phyloP scores from a whole-genome alignment of 2,113 vertebrate species.

The Trichomycterus rosablanca region DNA sequence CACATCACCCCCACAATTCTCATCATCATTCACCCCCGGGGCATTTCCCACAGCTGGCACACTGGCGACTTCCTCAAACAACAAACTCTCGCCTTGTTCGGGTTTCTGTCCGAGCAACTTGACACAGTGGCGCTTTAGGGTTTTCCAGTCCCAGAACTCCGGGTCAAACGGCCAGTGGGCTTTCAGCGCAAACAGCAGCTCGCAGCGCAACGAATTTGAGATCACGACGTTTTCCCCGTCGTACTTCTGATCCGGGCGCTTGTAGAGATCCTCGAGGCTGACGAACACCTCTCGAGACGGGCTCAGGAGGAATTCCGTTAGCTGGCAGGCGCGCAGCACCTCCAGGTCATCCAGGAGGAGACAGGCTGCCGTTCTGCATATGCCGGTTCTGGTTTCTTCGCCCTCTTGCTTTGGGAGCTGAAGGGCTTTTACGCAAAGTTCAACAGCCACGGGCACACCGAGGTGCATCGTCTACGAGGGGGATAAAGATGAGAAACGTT shows the following conservation, averaged over 20 bases:
- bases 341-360: slow-evolving; percentile 90
- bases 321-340: slow-evolving; percentile 88
- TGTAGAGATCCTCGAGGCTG: slow-evolving; percentile 82
- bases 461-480: slow-evolving; percentile 74
- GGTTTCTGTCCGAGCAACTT: slow-evolving; percentile 80
- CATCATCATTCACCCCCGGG: slow-evolving; percentile 56
- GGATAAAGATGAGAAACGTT: neutral
- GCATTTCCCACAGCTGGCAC: slow-evolving; percentile 7
- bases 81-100: slow-evolving; percentile 66
- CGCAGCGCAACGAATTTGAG: slow-evolving; percentile 93
- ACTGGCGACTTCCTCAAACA: slow-evolving; percentile 32
- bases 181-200: slow-evolving; percentile 89
- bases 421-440: slow-evolving; percentile 91
- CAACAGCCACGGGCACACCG: slow-evolving; percentile 81
- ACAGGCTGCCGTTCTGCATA: slow-evolving; percentile 90
- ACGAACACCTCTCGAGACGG: slow-evolving; percentile 77
- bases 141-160: slow-evolving; percentile 99
- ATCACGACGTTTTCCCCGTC: slow-evolving; percentile 86
- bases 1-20: slow-evolving; percentile 55
- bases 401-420: slow-evolving; percentile 86
- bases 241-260: slow-evolving; percentile 90
- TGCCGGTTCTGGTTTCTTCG: slow-evolving; percentile 81
- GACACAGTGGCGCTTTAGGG: slow-evolving; percentile 84
- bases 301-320: slow-evolving; percentile 90
- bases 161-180: slow-evolving; percentile 96